Percentiles rank a stretch among this genome's conserved stretches.
These are phyloP conservation scores for Clistopyga incitator DNA, from an alignment of 2,888 invertebrate species.

Conservation along the genomic window DNA sequence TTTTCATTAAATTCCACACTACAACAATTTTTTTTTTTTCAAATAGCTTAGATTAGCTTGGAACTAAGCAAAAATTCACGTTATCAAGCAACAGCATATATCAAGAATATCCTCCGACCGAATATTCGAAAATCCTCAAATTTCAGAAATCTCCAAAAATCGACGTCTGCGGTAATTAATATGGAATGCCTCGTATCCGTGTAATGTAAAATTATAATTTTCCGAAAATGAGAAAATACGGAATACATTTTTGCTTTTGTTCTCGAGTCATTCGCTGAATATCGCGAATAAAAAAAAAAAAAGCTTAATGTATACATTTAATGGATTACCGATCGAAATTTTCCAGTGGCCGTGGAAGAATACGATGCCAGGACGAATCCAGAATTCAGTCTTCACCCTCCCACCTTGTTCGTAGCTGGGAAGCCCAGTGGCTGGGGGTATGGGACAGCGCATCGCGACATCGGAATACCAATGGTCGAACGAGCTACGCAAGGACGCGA, in stretches of 20 bases:
- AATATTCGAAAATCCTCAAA: too few species aligned
- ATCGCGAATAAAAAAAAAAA: not conserved
- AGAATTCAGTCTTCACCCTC: conserved; percentile 33
- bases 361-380: conserved; percentile 22
- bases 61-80: too few species aligned
- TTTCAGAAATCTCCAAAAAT: too few species aligned
- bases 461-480: conserved; percentile 75
- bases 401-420: conserved; percentile 46
- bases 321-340: not conserved
- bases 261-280: not conserved
- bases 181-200: too few species aligned
- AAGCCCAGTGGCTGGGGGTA: conserved; percentile 52
- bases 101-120: not conserved
- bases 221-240: not conserved
- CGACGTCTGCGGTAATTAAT: too few species aligned
- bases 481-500: conserved; percentile 22
- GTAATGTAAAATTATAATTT: not conserved
- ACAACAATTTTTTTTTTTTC: too few species aligned
- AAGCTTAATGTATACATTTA: not conserved
- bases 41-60: too few species aligned
- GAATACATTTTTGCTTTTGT: not conserved
- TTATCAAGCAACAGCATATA: too few species aligned
- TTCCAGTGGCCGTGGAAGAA: not conserved
- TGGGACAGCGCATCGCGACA: conserved; percentile 70
- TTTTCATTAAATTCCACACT: too few species aligned